Base-by-base conservation (phyloP, 2,888 invertebrate species). In the Spisula subtruncata region DNA sequence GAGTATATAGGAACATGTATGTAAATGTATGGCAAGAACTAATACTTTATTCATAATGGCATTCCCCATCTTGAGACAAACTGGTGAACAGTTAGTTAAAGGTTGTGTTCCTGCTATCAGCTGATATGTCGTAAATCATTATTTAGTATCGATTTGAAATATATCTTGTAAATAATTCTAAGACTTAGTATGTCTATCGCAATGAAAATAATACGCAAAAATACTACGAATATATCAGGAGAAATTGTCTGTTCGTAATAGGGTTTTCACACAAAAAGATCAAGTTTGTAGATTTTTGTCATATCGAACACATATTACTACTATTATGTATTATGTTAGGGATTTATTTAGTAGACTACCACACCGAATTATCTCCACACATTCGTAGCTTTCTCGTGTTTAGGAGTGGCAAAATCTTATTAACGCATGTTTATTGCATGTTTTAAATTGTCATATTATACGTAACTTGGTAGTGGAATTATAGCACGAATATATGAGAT, bases 191-290 rank as follows among this genome's bases (percentile, higher is more conserved):
- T 41, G 8, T 41, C 41, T 41, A 41, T 41, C 41, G 41, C 4
- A 41, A 41, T 41, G 41, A 41, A 5, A 41, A 41, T 41, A 41
- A 41, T 41, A 41, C 41, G 41, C 41, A 41, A 41, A 41, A 2
- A 41, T 41, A 60, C 18, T n/a, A 41, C 4, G 41, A 2, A 41
- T 41, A 41, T 41, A 41, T 41, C 41, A 41, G 41, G 41, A 41
- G 41, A 41, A 41, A 41, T 41, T 41, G 41, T 41, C 41, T 41
- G 41, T 41, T 5, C 41, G 32, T 82, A 82, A 82, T 82, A 35
- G 82, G 4, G 51, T 82, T 82, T 82, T 82, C 54, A 82, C 82
- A 82, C 82, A 32, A 82, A 29, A 54, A 29, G 82, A 54, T 56
- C 8, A 54, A 82, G 29, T 82, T n/a, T 66, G 60, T 66, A 66